Percentiles rank a stretch among this genome's conserved stretches.
Evolutionary conservation across 2,888 invertebrate genomes (phyloP).

Genomic region (Meganola albula): DNA sequence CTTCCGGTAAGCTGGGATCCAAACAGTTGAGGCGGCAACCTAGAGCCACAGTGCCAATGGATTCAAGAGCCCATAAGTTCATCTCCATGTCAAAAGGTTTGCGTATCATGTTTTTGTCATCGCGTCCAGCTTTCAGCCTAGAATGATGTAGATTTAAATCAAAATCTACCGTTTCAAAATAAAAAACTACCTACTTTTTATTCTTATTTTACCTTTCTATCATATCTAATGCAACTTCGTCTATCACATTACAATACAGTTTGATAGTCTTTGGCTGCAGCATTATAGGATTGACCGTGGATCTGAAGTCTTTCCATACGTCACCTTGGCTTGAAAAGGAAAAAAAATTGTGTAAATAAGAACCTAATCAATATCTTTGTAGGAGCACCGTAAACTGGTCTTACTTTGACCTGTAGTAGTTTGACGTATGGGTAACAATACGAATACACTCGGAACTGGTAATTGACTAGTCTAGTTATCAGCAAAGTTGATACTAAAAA

Average conservation of each 20-base stretch:
- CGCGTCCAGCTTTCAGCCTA: constrained; percentile 72
- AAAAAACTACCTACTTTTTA: neutral
- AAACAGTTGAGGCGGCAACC: constrained; percentile 57
- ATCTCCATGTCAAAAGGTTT: constrained; percentile 74
- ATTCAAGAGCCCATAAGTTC: constrained; percentile 81
- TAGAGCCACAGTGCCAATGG: constrained; percentile 55
- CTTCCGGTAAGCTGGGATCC: constrained; percentile 42
- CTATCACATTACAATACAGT: constrained; percentile 80
- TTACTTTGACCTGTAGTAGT: too few relatives aligned
- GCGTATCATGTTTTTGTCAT: constrained; percentile 73
- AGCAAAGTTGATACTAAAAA: too few relatives aligned
- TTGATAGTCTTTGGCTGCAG: constrained; percentile 84
- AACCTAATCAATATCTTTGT: too few relatives aligned
- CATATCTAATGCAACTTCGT: constrained; percentile 82
- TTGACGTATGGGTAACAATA: too few relatives aligned
- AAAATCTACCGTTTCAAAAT: neutral
- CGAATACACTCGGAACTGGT: too few relatives aligned
- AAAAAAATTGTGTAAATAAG: too few relatives aligned
- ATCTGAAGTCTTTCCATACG: constrained; percentile 85
- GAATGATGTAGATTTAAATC: constrained; percentile 19
- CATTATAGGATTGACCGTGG: constrained; percentile 86
- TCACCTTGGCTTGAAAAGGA: constrained; percentile 82
- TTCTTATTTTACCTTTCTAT: constrained; percentile 70
- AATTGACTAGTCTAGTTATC: too few relatives aligned
- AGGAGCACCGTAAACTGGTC: too few relatives aligned